Evolutionary conservation across 2,797 vertebrate genomes (phyloP), one percentile per base, ranked within the genome.

Genomic region (Coranthus polyacanthus): DNA sequence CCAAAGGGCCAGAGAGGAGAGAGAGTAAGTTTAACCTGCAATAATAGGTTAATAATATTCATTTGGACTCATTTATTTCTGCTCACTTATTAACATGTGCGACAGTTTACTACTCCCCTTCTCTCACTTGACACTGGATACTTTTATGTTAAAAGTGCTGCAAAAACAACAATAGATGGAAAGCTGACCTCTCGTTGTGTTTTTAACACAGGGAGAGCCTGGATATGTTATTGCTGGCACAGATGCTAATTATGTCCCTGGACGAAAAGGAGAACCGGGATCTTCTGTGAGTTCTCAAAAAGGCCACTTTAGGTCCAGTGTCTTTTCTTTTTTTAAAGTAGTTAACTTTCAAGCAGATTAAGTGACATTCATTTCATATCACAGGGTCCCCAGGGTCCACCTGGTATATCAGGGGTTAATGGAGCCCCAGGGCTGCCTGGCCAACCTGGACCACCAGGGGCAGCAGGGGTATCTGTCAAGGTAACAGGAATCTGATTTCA

Each of bases 1-100:
- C 78, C 88, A 21, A 93, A 85, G 1, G 96, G 96, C 24, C 95
- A 95, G 16, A 95, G 96, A 91, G 96, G 96, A 79, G 95, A 97
- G 58, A 94, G 95, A 81, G 96, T 97, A 78, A 92, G 96, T 93
- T 57, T 9, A 13, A 36, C n/a, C n/a, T 3, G 12, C 9, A 39
- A n/a, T n/a, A n/a, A n/a, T n/a, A n/a, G n/a, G n/a, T n/a, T n/a
- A n/a, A n/a, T n/a, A n/a, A n/a, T n/a, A n/a, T n/a, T n/a, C n/a
- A n/a, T n/a, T n/a, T n/a, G n/a, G n/a, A n/a, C n/a, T n/a, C n/a
- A n/a, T n/a, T n/a, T 44, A 26, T 53, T 43, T 16, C n/a, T 21
- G 21, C 8, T 8, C 6, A 10, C 8, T 37, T 37, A 12, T 34
- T 9, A 63, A 1, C 12, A 20, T 2, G 21, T n/a, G 1, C 18